Conservation (phyloP, 2,888 invertebrate species). For the Clistopyga incitator region DNA sequence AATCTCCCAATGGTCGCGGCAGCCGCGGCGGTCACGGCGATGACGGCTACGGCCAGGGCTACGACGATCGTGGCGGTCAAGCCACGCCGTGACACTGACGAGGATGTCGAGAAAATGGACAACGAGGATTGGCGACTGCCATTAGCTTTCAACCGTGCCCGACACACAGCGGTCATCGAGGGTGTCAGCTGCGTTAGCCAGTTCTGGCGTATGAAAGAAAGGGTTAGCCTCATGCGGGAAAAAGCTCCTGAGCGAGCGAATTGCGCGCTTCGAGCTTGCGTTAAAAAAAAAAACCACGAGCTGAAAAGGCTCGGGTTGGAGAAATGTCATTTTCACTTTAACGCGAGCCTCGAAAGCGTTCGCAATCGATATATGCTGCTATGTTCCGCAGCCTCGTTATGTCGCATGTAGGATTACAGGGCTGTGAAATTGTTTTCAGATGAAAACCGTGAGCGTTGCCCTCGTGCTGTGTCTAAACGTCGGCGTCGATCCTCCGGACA, state of each 20-base stretch:
- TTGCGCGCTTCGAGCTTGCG: background rate
- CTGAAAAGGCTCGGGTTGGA: no score
- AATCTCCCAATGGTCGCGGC: constrained; percentile 74
- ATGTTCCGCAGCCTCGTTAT: background rate
- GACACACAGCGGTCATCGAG: constrained; percentile 91
- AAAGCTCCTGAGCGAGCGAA: no score
- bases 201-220: constrained; percentile 96
- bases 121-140: constrained; percentile 88
- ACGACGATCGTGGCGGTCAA: constrained; percentile 27
- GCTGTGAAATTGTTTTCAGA: constrained; percentile 86
- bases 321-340: background rate
- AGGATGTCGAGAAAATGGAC: constrained; percentile 56
- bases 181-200: constrained; percentile 89
- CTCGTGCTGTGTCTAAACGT: constrained; percentile 98
- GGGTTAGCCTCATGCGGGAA: constrained; percentile 85
- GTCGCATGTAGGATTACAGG: constrained; percentile 3
- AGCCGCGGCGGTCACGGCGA: constrained; percentile 83
- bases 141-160: constrained; percentile 89
- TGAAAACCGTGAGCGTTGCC: constrained; percentile 99
- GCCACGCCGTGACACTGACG: constrained; percentile 51
- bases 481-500: constrained; percentile 99
- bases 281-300: constrained; percentile 8
- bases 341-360: background rate
- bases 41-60: constrained; percentile 83
- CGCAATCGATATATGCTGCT: background rate